Conservation (phyloP, 2,113 vertebrate genomes). For the Oreotrochilus melanogaster region DNA sequence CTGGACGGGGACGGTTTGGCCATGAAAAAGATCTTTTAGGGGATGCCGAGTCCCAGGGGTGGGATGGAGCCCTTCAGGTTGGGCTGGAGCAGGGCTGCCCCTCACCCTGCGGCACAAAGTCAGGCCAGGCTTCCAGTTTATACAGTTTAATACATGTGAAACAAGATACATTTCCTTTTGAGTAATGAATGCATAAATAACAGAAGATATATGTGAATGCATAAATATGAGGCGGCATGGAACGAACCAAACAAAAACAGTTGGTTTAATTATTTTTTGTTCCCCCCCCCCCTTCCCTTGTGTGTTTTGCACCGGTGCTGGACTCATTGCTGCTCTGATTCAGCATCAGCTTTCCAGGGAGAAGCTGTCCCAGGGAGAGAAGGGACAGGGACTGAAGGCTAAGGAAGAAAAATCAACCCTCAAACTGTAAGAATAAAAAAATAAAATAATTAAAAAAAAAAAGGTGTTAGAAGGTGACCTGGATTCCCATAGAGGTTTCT, state of each 20-base stretch:
- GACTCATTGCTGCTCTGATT: not conserved
- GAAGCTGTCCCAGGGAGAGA: not conserved
- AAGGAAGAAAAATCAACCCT: not conserved
- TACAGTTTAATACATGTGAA: constrained; percentile 77
- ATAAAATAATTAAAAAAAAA: not conserved
- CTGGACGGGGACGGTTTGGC: not conserved
- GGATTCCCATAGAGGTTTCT: constrained; percentile 12
- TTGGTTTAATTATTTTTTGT: not conserved
- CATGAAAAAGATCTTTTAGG: not conserved
- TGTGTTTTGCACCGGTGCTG: not conserved
- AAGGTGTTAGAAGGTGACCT: not conserved
- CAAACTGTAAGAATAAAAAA: not conserved
- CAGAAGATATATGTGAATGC: constrained; percentile 72
- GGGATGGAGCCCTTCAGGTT: not conserved
- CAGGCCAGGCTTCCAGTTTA: constrained; percentile 72
- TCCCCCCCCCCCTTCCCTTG: not conserved
- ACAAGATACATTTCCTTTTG: constrained; percentile 70
- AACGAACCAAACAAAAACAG: not conserved
- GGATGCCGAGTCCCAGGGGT: not conserved
- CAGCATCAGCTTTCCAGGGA: not conserved
- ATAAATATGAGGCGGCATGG: constrained; percentile 65
- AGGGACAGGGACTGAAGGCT: not conserved
- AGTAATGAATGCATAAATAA: constrained; percentile 73
- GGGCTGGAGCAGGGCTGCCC: not conserved
- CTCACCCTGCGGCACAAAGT: constrained; percentile 15